A percentile compares a stretch with the other conserved stretches of the same genome.
These are phyloP conservation scores for Varanus salvator DNA, from an alignment of 2,113 vertebrate genomes.

Conservation along the genomic window DNA sequence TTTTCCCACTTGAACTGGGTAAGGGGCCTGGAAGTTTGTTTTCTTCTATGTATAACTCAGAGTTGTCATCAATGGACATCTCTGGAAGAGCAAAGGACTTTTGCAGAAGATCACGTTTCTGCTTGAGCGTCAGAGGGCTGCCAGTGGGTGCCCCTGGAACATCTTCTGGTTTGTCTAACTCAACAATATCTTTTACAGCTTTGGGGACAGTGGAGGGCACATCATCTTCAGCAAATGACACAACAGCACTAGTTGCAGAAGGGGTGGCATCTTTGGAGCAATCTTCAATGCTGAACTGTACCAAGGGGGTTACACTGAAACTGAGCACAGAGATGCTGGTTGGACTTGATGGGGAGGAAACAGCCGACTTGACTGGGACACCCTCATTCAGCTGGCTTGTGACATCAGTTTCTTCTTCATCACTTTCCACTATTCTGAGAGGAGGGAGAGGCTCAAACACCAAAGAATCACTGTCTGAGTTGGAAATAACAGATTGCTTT, in stretches of 20 bases:
- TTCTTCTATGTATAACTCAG: constrained; percentile 70
- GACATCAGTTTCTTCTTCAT: constrained; percentile 90
- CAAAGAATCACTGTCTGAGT: constrained; percentile 95
- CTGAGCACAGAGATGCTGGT: constrained; percentile 78
- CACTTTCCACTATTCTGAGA: constrained; percentile 95
- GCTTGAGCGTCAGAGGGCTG: constrained; percentile 90
- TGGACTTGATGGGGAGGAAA: constrained; percentile 74
- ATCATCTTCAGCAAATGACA: constrained; percentile 59
- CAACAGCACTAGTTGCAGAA: constrained; percentile 67
- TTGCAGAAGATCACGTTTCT: constrained; percentile 92
- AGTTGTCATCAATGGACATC: constrained; percentile 86
- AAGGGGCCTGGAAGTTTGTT: constrained; percentile 59
- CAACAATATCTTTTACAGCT: constrained; percentile 61
- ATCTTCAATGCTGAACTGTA: constrained; percentile 93
- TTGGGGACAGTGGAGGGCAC: constrained; percentile 61
- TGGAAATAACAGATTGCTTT: constrained; percentile 91
- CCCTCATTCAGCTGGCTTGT: constrained; percentile 69
- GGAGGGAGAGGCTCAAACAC: constrained; percentile 95
- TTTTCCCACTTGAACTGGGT: constrained; percentile 81
- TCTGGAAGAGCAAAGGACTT: constrained; percentile 89
- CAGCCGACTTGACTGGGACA: constrained; percentile 61
- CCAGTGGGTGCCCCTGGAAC: constrained; percentile 75
- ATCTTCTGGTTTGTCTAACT: constrained; percentile 63
- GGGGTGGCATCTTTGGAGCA: constrained; percentile 82
- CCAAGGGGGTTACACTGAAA: constrained; percentile 83